Conservation (phyloP, 2,797 vertebrate genomes). For the Esox masquinongy region DNA sequence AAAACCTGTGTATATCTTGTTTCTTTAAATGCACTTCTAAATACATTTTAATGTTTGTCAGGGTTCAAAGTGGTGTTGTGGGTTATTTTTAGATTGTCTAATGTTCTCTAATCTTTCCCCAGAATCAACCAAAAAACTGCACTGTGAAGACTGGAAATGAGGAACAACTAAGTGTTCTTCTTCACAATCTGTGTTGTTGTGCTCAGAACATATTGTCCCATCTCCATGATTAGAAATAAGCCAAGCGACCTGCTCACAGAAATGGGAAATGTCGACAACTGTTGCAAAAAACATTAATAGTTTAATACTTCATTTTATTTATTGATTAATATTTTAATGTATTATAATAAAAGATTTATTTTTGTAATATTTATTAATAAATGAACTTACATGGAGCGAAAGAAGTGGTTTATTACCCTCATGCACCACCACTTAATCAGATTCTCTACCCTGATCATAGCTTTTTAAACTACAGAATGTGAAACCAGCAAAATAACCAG, state of each 20-base stretch:
- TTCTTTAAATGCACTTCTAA: no score
- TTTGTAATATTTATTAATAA: constrained; percentile 4
- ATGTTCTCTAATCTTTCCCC: neutral
- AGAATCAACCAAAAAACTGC: neutral
- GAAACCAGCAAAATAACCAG: neutral
- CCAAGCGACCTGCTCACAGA: neutral
- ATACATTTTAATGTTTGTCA: neutral
- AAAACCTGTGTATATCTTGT: no score
- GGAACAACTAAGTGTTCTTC: neutral
- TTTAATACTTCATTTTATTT: neutral
- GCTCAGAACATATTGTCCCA: neutral
- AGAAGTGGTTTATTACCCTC: neutral
- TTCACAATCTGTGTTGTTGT: neutral
- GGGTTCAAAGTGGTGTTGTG: neutral
- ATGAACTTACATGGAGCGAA: neutral
- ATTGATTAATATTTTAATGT: neutral
- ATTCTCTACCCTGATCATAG: neutral
- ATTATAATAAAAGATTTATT: neutral
- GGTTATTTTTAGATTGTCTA: neutral
- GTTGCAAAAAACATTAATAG: no score
- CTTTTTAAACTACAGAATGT: neutral
- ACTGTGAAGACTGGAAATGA: neutral
- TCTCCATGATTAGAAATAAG: neutral
- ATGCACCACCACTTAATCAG: neutral
- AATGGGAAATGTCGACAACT: neutral